These are phyloP conservation scores for rat (Rattus norvegicus) DNA, from an alignment of 2,113 vertebrate species.

Conservation along the genomic window GRCr8 NC_086027.1:66880501-66881000, in stretches of 20 bases:
- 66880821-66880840: neutral
- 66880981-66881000: neutral
- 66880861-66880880: rapidly evolving
- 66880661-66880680: neutral
- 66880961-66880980: neutral
- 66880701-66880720: neutral
- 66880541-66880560: no score
- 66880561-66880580: neutral
- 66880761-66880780: neutral
- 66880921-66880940: neutral
- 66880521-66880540: neutral
- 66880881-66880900: neutral
- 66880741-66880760: neutral
- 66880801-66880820: slow-evolving; percentile 1
- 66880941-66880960: neutral
- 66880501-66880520: neutral
- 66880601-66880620: neutral
- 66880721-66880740: slow-evolving; percentile 13
- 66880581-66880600: neutral
- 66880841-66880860: neutral
- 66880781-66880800: neutral
- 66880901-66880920: neutral
- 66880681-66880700: neutral
- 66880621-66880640: neutral
- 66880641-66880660: neutral